Base-by-base conservation (phyloP, 2,113 vertebrate genomes). In the Campylorhamphus procurvoides region DNA sequence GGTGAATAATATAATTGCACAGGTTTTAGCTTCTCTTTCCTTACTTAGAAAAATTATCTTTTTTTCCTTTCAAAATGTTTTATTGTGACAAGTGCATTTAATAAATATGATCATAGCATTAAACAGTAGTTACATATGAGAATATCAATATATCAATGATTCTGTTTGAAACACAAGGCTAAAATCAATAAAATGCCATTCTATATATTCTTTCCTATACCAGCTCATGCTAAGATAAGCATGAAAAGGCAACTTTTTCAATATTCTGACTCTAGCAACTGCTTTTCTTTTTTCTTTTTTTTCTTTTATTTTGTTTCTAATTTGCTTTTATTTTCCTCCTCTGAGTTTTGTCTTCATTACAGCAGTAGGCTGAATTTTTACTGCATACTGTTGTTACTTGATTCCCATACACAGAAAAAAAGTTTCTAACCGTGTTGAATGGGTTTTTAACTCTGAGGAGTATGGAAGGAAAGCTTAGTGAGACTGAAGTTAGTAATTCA, bases 161-260 rank as follows among this genome's bases (percentile, higher is more conserved):
- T 95, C 60, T 47, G 22, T 93, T 89, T 84, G 59, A 94, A 96
- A 84, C 23, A 7, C 89, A 88, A 89, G 53, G 29, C 18, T 40
- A 81, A 68, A 84, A 55, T 94, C 71, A 78, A 89, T 96, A 46
- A 94, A 93, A 95, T 39, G 33, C 27, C n/a, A 15, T 93, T 94
- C 31, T 73, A 75, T 40, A 40, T 40, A 40, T 40, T 40, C 27
- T 94, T 92, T 96, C n/a, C 60, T 75, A 28, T 46, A 73, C 15
- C 7, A 62, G 9, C 3, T 91, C 23, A 39, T 40, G 27, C 14
- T 46, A 69, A 58, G 42, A 52, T 60, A 89, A 92, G 6, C 55
- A 52, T 68, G 33, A 46, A 94, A 76, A 64, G 80, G 9, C 15
- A 18, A 1, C 42, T 79, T 47, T 89, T 85, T 56, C 18, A 64